A percentile compares a stretch with the other conserved stretches of the same genome.
Conservation (phyloP, 1,140 invertebrate species). For the Brachionus angularis region DNA sequence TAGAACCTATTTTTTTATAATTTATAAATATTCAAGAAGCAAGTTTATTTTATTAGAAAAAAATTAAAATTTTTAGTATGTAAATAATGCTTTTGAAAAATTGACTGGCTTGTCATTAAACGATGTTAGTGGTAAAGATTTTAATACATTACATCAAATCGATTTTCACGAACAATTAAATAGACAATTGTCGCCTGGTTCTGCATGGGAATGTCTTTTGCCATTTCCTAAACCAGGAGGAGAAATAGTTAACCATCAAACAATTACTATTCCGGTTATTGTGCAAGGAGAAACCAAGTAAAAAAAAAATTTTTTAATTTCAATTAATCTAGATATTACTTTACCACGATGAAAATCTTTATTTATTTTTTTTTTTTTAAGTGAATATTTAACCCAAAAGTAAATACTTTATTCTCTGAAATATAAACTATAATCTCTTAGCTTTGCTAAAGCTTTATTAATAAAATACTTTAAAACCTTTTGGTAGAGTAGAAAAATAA, state of each 20-base stretch:
- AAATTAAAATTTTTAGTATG: constrained; percentile 64
- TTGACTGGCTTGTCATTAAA: constrained; percentile 69
- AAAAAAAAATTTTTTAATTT: too few relatives aligned
- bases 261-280: constrained; percentile 30
- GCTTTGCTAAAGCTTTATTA: too few relatives aligned
- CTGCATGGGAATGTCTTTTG: constrained; percentile 1
- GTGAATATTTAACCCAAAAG: too few relatives aligned
- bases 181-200: constrained; percentile 6
- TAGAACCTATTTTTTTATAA: constrained; percentile 16
- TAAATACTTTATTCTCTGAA: too few relatives aligned
- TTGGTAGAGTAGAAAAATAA: too few relatives aligned
- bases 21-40: neutral
- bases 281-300: constrained; percentile 43
- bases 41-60: neutral
- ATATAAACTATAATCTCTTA: too few relatives aligned
- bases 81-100: constrained; percentile 73
- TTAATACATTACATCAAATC: constrained; percentile 59
- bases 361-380: too few relatives aligned
- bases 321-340: too few relatives aligned
- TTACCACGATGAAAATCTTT: too few relatives aligned
- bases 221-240: neutral
- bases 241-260: neutral
- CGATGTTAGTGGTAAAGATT: constrained; percentile 71
- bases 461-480: too few relatives aligned
- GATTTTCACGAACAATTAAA: constrained; percentile 52